Evolutionary conservation across 2,888 invertebrate species (phyloP), one percentile per base, ranked within the genome.

Genomic region (Arge pagana): DNA sequence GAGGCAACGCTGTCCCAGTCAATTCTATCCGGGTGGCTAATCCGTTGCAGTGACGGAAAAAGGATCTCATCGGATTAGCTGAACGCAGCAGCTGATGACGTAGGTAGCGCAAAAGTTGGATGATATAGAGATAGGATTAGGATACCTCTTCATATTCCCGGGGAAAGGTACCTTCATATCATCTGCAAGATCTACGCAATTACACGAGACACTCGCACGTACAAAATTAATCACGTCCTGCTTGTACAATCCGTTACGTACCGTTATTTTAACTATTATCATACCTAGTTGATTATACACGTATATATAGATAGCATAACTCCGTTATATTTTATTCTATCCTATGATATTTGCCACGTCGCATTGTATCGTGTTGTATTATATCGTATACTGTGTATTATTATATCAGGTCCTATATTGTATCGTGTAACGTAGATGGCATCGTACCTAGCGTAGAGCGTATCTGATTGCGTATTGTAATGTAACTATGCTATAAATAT

Each of bases 231-330:
- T 45, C 24, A 53, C 55, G 54, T 57, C 57, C 54, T 57, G 59
- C 59, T 59, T 57, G 60, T 61, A 59, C 57, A 57, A 57, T 59
- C 57, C 52, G 48, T 39, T 45, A 33, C 33, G 31, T n/a, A 31
- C n/a, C n/a, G 31, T 52, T 21, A 43, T 50, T 48, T 48, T 48
- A 26, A 45, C 53, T 49, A 51, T 41, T 55, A 45, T 45, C 30
- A 16, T 40, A 52, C 26, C 23, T 36, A 43, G 37, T 36, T 45
- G 48, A 51, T 52, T 52, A 50, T 54, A 40, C 52, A 52, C 42
- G 49, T 43, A 52, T 52, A 56, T 52, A 49, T 49, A 54, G 24
- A 23, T 13, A 24, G 11, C 11, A 33, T 33, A 13, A 33, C 15
- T 33, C 11, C 33, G 15, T n/a, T 7, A 13, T 3, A 33, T 33